Evolutionary conservation across 2,113 vertebrate genomes (phyloP), one percentile per base, ranked within the genome.

Genomic region (Hemichromis elongatus): DNA sequence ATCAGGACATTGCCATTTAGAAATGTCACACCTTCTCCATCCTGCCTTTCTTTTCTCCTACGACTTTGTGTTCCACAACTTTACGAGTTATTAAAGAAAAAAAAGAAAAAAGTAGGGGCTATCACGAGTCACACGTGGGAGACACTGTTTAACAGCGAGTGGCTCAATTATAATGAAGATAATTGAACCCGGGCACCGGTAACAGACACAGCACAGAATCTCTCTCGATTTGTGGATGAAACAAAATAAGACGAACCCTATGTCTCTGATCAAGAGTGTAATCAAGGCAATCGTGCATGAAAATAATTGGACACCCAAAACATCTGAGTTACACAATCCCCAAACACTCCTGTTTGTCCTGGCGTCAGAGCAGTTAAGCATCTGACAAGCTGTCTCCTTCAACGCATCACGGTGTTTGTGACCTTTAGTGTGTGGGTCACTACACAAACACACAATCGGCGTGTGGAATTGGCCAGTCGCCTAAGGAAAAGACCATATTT

Each of bases 1-100:
- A 90, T 92, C 75, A 59, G 92, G 91, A 94, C 89, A 59, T 61
- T 95, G 95, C 93, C 95, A 95, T 95, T 95, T 95, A 89, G 78
- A 96, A 96, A 96, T 95, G 95, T 95, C 95, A 95, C 89, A 89
- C 90, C 83, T 81, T 85, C 83, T 81, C 77, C 78, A 63, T 77
- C 55, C 86, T 40, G 85, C 77, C 83, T 91, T 86, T 85, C 79
- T 86, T 87, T 79, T 86, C 83, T 88, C 75, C 77, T 30, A 53
- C 0, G n/a, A 82, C 70, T 91, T 82, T 80, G 88, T 68, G 82
- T 90, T 70, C 85, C 70, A 70, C 87, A 91, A 90, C 77, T 91
- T 85, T 86, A 88, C 54, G 88, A 91, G 86, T 90, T 83, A 88
- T 91, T 89, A 89, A 86, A 55, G 78, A 88, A 55, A 80, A 63